Base-by-base conservation (phyloP, 2,888 invertebrate species). In the Phalera bucephala region DNA sequence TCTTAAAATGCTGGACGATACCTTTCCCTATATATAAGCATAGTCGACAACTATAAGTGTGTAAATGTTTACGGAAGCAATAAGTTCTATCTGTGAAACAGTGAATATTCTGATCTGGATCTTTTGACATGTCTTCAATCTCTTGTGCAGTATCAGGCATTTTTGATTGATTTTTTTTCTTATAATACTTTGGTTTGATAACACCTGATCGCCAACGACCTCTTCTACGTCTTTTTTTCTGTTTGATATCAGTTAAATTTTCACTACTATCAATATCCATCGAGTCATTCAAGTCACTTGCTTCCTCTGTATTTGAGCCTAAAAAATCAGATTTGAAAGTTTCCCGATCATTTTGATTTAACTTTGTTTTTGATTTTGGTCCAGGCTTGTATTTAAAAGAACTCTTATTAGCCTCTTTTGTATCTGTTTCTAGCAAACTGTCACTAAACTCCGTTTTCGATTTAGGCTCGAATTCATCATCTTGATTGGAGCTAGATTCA, bases 1-100 rank as follows among this genome's bases (percentile, higher is more conserved):
- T 77, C 53, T 91, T 91, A 57, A 94, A 94, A 80, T 95, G 95
- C 22, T 89, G 82, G 0, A 94, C 92, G 23, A 95, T 93, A 36
- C 91, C 90, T 45, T 82, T 86, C 0, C 93, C 93, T 10, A 58
- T 72, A 53, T 90, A 93, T 0, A 65, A 43, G 63, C 95, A 95
- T 7, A 93, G 66, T 40, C 92, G 90, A 60, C 95, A 95, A 7
- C 81, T 71, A 50, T 91, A 91, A 17, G 63, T 70, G 1, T 56
- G 62, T 9, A 76, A 62, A 26, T 73, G 72, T 49, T 79, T 77
- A 25, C 63, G 54, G 52, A 88, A 88, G 45, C 86, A 90, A 52
- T 91, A 90, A 3, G 63, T 60, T 52, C 73, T 82, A 47, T 91
- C 89, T 6, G 75, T 82, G 34, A 80, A 89, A 48, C 79, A 81